Percentiles rank a stretch among this genome's conserved stretches.
Conservation (phyloP, 2,888 invertebrate genomes). For the Clepsis dumicolana region DNA sequence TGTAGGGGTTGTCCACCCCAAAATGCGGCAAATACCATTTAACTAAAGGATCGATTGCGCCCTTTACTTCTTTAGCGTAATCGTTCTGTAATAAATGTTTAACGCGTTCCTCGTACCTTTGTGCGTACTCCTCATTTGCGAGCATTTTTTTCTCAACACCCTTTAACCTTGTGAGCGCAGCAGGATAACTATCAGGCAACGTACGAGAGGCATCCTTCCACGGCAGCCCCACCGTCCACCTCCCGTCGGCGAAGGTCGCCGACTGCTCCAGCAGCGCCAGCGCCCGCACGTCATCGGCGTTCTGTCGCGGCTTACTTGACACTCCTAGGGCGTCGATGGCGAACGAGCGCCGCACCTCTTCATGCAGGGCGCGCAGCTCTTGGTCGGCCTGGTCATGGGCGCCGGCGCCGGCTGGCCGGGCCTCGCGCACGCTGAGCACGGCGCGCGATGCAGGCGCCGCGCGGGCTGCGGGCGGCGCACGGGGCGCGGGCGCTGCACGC, state of each 20-base stretch:
- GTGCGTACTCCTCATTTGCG: slow-evolving; percentile 31
- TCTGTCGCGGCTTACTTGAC: slow-evolving; percentile 40
- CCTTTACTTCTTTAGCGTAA: slow-evolving; percentile 43
- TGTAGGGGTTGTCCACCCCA: slow-evolving; percentile 41
- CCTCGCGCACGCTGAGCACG: slow-evolving; percentile 1
- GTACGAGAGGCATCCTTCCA: too few relatives aligned
- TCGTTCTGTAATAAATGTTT: slow-evolving; percentile 47
- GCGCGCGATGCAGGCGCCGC: too few relatives aligned
- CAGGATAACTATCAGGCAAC: slow-evolving; percentile 46
- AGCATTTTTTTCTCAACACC: slow-evolving; percentile 48
- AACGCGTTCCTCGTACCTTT: slow-evolving; percentile 46
- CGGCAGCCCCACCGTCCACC: too few relatives aligned
- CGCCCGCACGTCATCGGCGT: slow-evolving; percentile 40
- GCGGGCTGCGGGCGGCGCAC: too few relatives aligned
- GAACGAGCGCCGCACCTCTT: slow-evolving; percentile 40
- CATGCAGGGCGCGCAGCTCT: slow-evolving; percentile 30
- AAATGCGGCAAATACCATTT: slow-evolving; percentile 53
- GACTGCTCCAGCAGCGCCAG: slow-evolving; percentile 45
- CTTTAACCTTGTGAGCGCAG: slow-evolving; percentile 45
- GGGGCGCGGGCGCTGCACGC: too few relatives aligned
- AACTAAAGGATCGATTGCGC: slow-evolving; percentile 16
- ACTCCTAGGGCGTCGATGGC: slow-evolving; percentile 45
- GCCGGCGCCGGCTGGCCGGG: not conserved
- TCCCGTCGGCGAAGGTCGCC: slow-evolving; percentile 38
- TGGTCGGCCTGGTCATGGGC: not conserved